Percentiles rank a stretch among this genome's conserved stretches.
Conservation (phyloP, 2,888 invertebrate genomes). For the Dichetophora obliterata region DNA sequence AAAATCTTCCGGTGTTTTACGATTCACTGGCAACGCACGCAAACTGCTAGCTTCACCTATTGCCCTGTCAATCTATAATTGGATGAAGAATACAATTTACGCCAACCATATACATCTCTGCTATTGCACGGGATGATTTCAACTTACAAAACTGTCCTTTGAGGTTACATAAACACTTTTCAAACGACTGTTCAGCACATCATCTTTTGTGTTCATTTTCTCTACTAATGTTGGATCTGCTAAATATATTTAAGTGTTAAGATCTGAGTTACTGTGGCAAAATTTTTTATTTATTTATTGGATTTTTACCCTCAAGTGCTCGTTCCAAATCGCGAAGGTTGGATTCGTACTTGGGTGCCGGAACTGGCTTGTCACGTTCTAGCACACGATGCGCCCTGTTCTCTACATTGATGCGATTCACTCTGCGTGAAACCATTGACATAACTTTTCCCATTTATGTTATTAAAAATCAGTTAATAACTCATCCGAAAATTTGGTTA, state of each 20-base stretch:
- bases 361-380: slow-evolving; percentile 76
- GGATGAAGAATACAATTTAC: neutral
- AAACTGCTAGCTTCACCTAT: slow-evolving; percentile 53
- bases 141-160: slow-evolving; percentile 72
- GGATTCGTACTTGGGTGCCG: slow-evolving; percentile 78
- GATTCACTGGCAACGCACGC: slow-evolving; percentile 75
- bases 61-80: slow-evolving; percentile 57
- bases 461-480: no score
- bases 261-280: neutral
- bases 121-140: neutral
- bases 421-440: slow-evolving; percentile 74
- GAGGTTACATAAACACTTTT: slow-evolving; percentile 83
- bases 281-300: neutral
- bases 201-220: slow-evolving; percentile 76
- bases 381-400: slow-evolving; percentile 81
- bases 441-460: slow-evolving; percentile 77
- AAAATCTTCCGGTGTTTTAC: slow-evolving; percentile 71
- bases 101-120: neutral
- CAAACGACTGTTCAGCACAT: slow-evolving; percentile 75
- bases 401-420: slow-evolving; percentile 81
- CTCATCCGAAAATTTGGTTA: no score
- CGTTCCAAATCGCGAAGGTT: slow-evolving; percentile 76
- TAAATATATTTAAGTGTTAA: slow-evolving; percentile 44
- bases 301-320: slow-evolving; percentile 71
- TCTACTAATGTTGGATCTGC: slow-evolving; percentile 75